Evolutionary conservation across 2,888 invertebrate genomes (phyloP).

Genomic region (Caenorhabditis sinica): DNA sequence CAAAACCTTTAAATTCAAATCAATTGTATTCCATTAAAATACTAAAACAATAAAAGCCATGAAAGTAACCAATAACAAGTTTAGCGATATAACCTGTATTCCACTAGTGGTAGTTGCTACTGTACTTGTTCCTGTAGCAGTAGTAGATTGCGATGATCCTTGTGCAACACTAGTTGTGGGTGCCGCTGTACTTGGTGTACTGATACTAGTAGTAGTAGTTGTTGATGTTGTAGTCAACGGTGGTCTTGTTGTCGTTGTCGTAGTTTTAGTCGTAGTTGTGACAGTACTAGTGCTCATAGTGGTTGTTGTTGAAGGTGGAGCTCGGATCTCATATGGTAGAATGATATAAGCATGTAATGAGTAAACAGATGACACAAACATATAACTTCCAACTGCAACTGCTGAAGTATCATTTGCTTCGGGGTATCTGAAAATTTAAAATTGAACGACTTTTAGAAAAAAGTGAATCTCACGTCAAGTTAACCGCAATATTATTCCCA

Average conservation of each 20-base stretch:
- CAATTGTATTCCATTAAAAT: neutral
- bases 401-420: neutral
- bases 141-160: no score
- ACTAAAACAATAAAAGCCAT: neutral
- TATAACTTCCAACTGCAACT: constrained; percentile 5
- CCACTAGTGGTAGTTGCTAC: neutral
- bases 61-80: neutral
- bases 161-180: no score
- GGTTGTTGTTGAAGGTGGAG: neutral
- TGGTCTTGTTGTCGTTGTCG: neutral
- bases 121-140: no score
- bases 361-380: neutral
- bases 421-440: constrained; percentile 4
- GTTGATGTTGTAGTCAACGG: no score
- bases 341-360: neutral
- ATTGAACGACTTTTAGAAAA: neutral
- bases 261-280: neutral
- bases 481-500: neutral
- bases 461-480: neutral
- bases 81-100: neutral
- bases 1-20: neutral
- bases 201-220: neutral
- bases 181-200: no score
- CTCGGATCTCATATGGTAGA: neutral
- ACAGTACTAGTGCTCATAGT: neutral